These are phyloP conservation scores for Phengaris arion DNA, from an alignment of 2,888 invertebrate genomes.

Conservation along the genomic window DNA sequence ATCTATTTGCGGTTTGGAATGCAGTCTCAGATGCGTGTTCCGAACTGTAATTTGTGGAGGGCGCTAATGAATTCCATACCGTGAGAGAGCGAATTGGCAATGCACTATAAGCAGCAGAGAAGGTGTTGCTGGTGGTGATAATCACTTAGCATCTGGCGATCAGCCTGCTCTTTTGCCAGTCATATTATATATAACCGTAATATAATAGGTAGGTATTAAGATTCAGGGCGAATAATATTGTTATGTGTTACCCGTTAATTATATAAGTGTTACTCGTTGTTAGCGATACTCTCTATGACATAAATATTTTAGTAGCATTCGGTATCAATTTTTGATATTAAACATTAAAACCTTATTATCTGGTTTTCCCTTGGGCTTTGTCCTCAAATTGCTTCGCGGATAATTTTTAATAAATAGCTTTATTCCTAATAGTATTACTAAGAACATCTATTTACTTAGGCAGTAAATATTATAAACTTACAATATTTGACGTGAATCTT, in stretches of 20 bases:
- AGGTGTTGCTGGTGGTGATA: no score
- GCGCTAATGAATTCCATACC: no score
- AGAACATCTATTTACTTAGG: background rate
- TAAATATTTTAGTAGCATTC: slow-evolving; percentile 25
- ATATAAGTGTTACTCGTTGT: background rate
- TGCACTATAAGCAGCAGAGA: no score
- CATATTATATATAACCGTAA: no score
- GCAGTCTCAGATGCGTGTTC: no score
- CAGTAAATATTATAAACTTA: no score
- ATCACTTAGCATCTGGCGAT: no score
- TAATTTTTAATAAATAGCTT: background rate
- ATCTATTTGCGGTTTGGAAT: no score
- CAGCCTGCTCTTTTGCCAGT: no score
- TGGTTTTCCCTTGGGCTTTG: slow-evolving; percentile 3
- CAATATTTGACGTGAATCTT: no score
- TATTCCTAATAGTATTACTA: slow-evolving; percentile 13
- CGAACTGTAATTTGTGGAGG: no score
- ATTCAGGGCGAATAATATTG: background rate
- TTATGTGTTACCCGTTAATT: background rate
- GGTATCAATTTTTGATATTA: slow-evolving; percentile 24
- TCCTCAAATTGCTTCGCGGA: slow-evolving; percentile 13
- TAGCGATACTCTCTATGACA: background rate
- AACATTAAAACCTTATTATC: slow-evolving; percentile 27
- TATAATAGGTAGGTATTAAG: background rate
- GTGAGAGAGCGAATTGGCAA: no score